phyloP scores from a whole-genome alignment of 2,113 vertebrate genomes.

The Tupaia chinensis region DNA sequence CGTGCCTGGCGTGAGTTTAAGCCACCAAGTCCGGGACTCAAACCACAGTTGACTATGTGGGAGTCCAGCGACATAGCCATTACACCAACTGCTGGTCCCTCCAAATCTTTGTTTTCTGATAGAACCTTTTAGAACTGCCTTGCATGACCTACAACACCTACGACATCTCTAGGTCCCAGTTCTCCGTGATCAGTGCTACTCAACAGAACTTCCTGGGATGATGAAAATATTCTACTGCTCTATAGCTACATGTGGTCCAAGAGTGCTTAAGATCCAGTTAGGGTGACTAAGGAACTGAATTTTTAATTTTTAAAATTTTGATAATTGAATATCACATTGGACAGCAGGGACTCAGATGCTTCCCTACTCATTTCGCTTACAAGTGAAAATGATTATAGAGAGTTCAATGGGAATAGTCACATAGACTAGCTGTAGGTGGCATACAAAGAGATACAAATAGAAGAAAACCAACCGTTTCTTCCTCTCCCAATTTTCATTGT shows the following conservation, averaged over 20 bases:
- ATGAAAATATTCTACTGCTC: not conserved
- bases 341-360: not conserved
- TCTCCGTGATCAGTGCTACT: not conserved
- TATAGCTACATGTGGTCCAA: not conserved
- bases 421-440: not conserved
- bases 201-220: not conserved
- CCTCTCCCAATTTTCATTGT: not conserved
- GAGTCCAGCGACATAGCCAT: too few relatives aligned
- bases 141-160: not conserved
- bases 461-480: not conserved
- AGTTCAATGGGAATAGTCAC: not conserved
- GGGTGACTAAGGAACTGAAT: not conserved
- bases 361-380: not conserved
- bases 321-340: not conserved
- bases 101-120: not conserved
- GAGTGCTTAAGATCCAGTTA: not conserved
- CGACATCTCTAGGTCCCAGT: not conserved
- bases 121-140: not conserved
- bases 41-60: too few relatives aligned
- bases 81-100: too few relatives aligned
- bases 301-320: not conserved
- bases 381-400: not conserved
- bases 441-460: not conserved
- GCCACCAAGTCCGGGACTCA: too few relatives aligned
- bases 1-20: too few relatives aligned